Base-by-base conservation (phyloP, 2,888 invertebrate genomes). In the Bellardia bayeri region DNA sequence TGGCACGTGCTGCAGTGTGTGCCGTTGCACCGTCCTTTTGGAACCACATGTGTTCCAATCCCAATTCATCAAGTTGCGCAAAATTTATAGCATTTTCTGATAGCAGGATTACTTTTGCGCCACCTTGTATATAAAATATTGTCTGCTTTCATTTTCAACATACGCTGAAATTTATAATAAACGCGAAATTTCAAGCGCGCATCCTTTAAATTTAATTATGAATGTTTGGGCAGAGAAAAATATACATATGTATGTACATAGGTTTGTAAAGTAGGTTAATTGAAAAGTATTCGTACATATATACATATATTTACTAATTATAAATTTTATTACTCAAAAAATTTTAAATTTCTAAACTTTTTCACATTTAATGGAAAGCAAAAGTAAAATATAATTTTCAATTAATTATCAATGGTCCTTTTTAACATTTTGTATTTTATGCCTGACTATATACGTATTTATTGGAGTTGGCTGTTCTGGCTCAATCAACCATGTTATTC, bases 401-500 rank as follows among this genome's bases (percentile, higher is more conserved):
- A 11, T 13, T 45, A 45, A 45, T 66, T 45, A 45, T 66, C 45
- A 45, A 5, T 45, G 5, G 7, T 30, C 2, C 14, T 0, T 45
- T 7, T 30, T 5, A 64, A 58, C 8, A 30, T 58, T 11, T 23
- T 30, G 30, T 58, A 30, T 58, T 30, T 58, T 58, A 58, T 30
- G 11, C 2, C 3, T 58, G 9, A 58, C 30, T 11, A 40, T 16
- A 54, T 23, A 11, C 7, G 23, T 40, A 58, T 49, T 16, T 40
- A 68, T 49, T 14, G 42, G 16, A 40, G 7, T 49, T 71, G 23
- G 45, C 45, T 49, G 37, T 58, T 56, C 54, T 71, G n/a, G 13
- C 40, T 33, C 49, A 74, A 74, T 82, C 82, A 86, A 45, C 45
- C 16, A 16, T 82, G 61, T 45, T 63, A 74, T 86, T 79, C 74